Base-by-base conservation (phyloP, 2,888 invertebrate genomes). In the Boloria euphrosyne region DNA sequence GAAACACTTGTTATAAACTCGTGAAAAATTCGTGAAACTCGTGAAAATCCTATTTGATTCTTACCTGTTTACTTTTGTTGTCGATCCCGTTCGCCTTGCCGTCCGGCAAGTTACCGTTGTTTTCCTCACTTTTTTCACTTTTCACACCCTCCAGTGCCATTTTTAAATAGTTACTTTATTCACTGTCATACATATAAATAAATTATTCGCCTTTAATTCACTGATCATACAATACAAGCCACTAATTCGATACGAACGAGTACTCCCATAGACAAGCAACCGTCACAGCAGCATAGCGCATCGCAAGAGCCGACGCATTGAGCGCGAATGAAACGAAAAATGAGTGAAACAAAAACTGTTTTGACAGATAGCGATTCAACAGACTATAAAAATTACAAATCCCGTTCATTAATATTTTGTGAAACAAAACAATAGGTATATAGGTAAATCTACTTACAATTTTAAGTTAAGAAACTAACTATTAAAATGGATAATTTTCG, bases 61-160 rank as follows among this genome's bases (percentile, higher is more conserved):
- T 76, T 90, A 91, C 92, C 91, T 94, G 94, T 89, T 93, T 93
- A 88, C 87, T 91, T 87, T 90, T 92, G 87, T 91, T 93, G 89
- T 93, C 93, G 82, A 89, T 92, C 84, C 92, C 93, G 84, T 93
- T 93, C 81, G 91, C 85, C 83, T 93, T 93, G 81, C 87, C 83
- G 82, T 93, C 92, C 76, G 88, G 86, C 73, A 91, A 83, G 78
- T 87, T 90, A 75, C 89, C 90, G 84, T 90, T 92, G 85, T 90
- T 93, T 84, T 92, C 91, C 75, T 89, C 92, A 87, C 88, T 87
- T 87, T 91, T 90, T 83, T 92, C 92, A 91, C 91, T 86, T 89
- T 90, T 92, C 76, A 91, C 91, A 86, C 90, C 91, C 86, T 92
- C 92, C 84, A 92, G 85, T 86, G 92, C 92, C 92, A 92, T 92